Base-by-base conservation (phyloP, 2,113 vertebrate genomes). In the Callipepla squamata region DNA sequence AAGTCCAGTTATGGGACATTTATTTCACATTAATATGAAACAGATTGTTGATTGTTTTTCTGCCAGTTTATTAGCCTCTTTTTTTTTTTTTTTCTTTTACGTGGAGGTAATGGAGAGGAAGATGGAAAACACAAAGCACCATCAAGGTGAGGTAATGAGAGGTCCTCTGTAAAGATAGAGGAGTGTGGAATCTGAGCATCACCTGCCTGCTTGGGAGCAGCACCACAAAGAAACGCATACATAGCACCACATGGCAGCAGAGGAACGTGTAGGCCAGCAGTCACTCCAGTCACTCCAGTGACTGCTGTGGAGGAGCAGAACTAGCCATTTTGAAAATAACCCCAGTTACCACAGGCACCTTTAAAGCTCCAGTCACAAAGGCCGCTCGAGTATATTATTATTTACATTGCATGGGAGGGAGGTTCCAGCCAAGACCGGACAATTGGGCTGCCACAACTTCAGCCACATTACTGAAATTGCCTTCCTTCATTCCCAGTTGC, bases 181-280 rank as follows among this genome's bases (percentile, higher is more conserved):
- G n/a, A 82, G 2, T 0, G 1, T 8, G 25, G 26, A 5, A 17
- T 19, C 40, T 0, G 0, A 73, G 34, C 50, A 69, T 14, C 72
- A 44, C 34, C 19, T 0, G 0, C 30, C 16, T 0, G 1, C 40
- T 85, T 42, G 73, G n/a, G 34, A 32, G 8, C 23, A 30, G 28
- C 0, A 0, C 70, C 74, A 40, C 62, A 21, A 23, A 30, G 44
- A 51, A 93, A 44, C 62, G 36, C 40, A 81, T 57, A 22, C 0
- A 0, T 22, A 68, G 34, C 44, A 38, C 87, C 13, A 1, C 11
- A 25, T 2, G 25, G 36, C 28, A 79, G 44, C 32, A 63, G 47
- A 81, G 47, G 61, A 72, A 40, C 30, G 3, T 40, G 47, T 47
- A 69, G 59, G 72, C 25, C 21, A 11, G 11, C 32, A 78, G 28